Conservation (phyloP, 2,888 invertebrate genomes). For the Drosophila imparisetae region DNA sequence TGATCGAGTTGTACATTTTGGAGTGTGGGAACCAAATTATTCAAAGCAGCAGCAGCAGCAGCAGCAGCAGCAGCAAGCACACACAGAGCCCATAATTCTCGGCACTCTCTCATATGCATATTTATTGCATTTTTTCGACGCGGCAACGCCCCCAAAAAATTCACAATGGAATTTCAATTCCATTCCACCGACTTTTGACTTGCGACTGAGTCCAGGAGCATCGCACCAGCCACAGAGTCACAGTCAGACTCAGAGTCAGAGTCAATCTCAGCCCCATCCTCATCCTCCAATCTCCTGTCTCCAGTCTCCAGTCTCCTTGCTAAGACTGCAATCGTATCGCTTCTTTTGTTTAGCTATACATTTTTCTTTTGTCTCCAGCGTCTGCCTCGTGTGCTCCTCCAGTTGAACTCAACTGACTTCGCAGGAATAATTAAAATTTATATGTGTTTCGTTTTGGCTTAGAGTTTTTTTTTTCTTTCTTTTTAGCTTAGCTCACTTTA, state of each 20-base stretch:
- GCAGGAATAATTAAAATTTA: conserved; percentile 80
- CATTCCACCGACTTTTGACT: conserved; percentile 68
- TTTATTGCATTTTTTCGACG: conserved; percentile 84
- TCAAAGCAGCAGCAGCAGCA: conserved; percentile 72
- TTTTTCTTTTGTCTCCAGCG: conserved; percentile 36
- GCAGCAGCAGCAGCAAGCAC: conserved; percentile 3
- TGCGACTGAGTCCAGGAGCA: conserved; percentile 15
- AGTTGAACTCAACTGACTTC: conserved; percentile 39
- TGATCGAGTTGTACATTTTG: conserved; percentile 4
- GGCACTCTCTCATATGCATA: conserved; percentile 82
- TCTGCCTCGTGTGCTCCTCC: background rate
- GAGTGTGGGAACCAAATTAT: conserved; percentile 83
- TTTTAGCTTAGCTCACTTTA: conserved; percentile 9
- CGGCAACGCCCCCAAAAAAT: conserved; percentile 83
- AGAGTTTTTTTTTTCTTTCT: background rate
- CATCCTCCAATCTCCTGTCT: conserved; percentile 1
- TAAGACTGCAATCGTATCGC: conserved; percentile 67
- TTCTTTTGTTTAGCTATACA: conserved; percentile 53
- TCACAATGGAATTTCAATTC: conserved; percentile 83
- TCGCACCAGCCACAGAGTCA: background rate
- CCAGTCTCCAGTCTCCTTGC: conserved; percentile 1
- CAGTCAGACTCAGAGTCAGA: conserved; percentile 3
- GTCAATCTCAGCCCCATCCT: conserved; percentile 24
- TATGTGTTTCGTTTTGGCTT: conserved; percentile 59
- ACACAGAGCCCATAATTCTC: conserved; percentile 52